Percentiles rank a stretch among this genome's conserved stretches.
Evolutionary conservation across 2,113 vertebrate species (phyloP).

Genomic region (Sturnus vulgaris): DNA sequence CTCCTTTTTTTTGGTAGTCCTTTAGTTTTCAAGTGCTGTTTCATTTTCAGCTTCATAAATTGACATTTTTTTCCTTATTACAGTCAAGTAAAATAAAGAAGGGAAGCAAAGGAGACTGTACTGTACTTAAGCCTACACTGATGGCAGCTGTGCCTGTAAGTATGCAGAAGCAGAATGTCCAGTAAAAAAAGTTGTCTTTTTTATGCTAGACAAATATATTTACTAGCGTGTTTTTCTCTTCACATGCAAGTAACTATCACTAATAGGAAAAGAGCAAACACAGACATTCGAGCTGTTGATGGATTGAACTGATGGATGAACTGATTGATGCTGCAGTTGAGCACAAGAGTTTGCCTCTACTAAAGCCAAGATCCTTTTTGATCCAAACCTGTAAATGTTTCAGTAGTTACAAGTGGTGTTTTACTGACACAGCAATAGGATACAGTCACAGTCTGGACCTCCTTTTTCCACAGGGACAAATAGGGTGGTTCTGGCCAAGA

Average conservation of each 20-base stretch:
- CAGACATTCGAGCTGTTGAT: not conserved
- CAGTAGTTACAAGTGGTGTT: not conserved
- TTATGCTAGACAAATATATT: not conserved
- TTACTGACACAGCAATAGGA: not conserved
- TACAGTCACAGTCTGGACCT: not conserved
- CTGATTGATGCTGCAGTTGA: not conserved
- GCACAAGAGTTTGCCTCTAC: not conserved
- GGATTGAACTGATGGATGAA: not conserved
- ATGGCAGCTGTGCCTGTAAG: constrained; percentile 85
- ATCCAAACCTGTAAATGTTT: not conserved
- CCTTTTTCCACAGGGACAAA: not conserved
- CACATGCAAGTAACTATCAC: not conserved
- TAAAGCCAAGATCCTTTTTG: not conserved
- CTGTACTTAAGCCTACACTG: constrained; percentile 77
- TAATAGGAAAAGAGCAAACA: not conserved
- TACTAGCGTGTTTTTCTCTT: not conserved
- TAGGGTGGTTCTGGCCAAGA: not conserved
- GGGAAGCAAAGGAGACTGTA: constrained; percentile 83
- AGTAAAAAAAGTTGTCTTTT: not conserved
- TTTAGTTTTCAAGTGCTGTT: not conserved
- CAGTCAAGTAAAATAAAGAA: constrained; percentile 86
- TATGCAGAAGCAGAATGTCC: not conserved
- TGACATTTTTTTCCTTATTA: not conserved
- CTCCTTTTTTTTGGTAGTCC: not conserved
- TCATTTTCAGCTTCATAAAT: not conserved